Evolutionary conservation across 2,797 vertebrate genomes (phyloP).

Genomic region (Pseudochromis fuscus): DNA sequence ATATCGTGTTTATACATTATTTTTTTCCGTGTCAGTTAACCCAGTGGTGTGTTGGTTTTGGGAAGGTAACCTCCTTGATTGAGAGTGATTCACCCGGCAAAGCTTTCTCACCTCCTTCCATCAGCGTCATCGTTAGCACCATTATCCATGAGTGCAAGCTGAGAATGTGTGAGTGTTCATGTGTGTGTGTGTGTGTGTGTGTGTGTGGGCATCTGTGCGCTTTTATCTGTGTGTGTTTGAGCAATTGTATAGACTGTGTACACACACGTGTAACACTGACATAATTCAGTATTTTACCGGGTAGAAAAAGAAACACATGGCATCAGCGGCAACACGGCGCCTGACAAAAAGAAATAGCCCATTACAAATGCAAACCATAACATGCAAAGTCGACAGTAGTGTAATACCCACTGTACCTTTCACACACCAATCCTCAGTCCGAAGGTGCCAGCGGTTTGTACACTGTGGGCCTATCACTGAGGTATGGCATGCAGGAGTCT

Average conservation of each 20-base stretch:
- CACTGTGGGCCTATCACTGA: slow-evolving; percentile 71
- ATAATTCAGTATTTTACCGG: no score
- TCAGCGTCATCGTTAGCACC: slow-evolving; percentile 46
- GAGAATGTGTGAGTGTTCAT: slow-evolving; percentile 12
- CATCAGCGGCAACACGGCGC: slow-evolving; percentile 22
- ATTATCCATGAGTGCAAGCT: slow-evolving; percentile 53
- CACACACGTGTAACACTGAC: background rate
- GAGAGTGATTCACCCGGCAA: slow-evolving; percentile 65
- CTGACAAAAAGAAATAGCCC: slow-evolving; percentile 47
- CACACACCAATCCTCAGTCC: slow-evolving; percentile 56
- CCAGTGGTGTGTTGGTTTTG: slow-evolving; percentile 43
- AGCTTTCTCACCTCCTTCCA: slow-evolving; percentile 62
- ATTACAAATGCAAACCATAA: slow-evolving; percentile 59
- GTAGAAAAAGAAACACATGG: slow-evolving; percentile 17
- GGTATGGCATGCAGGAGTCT: slow-evolving; percentile 75
- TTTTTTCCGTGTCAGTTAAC: slow-evolving; percentile 48
- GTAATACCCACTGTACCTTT: slow-evolving; percentile 61
- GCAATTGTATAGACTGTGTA: background rate
- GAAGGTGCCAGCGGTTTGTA: slow-evolving; percentile 74
- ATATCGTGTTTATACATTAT: slow-evolving; percentile 58
- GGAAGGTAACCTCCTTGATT: slow-evolving; percentile 43
- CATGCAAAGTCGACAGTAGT: slow-evolving; percentile 68
- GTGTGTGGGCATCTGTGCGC: slow-evolving; percentile 6
- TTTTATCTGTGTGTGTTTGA: background rate
- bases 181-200: background rate